Conservation (phyloP, 1,140 invertebrate species). For the Hylaeus anthracinus region DNA sequence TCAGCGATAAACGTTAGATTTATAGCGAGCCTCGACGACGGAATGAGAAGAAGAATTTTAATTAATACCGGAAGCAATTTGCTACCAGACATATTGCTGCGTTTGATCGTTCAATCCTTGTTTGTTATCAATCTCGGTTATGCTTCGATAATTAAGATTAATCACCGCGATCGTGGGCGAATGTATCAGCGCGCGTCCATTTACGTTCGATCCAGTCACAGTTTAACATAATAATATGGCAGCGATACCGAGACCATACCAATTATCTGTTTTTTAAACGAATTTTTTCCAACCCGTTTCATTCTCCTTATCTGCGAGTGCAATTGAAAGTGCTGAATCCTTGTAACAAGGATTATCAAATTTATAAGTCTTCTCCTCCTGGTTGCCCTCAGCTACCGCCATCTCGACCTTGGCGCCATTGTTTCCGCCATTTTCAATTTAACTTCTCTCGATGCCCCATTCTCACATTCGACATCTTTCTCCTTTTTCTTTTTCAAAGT, state of each 20-base stretch:
- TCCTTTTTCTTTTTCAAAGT: neutral
- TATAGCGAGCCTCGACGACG: neutral
- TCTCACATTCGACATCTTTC: neutral
- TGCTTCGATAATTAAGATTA: conserved; percentile 48
- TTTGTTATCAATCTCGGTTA: conserved; percentile 44
- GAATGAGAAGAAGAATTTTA: conserved; percentile 18
- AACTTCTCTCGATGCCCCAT: too few species aligned
- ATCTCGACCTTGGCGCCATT: too few species aligned
- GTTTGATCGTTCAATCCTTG: conserved; percentile 34
- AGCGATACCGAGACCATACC: conserved; percentile 20
- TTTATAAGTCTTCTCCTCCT: too few species aligned
- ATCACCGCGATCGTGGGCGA: conserved; percentile 26
- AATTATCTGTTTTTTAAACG: neutral
- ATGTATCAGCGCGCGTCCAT: neutral
- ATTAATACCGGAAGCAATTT: conserved; percentile 20
- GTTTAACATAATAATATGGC: conserved; percentile 18
- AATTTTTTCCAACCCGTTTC: neutral
- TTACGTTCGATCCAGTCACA: neutral
- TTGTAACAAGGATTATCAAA: too few species aligned
- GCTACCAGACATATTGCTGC: conserved; percentile 14
- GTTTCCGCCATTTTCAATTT: too few species aligned
- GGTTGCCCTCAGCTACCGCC: too few species aligned
- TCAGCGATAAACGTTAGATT: neutral
- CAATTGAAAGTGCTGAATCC: too few species aligned
- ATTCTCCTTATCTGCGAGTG: too few species aligned